Base-by-base conservation (phyloP, 2,113 vertebrate species). In the Semnopithecus entellus region DNA sequence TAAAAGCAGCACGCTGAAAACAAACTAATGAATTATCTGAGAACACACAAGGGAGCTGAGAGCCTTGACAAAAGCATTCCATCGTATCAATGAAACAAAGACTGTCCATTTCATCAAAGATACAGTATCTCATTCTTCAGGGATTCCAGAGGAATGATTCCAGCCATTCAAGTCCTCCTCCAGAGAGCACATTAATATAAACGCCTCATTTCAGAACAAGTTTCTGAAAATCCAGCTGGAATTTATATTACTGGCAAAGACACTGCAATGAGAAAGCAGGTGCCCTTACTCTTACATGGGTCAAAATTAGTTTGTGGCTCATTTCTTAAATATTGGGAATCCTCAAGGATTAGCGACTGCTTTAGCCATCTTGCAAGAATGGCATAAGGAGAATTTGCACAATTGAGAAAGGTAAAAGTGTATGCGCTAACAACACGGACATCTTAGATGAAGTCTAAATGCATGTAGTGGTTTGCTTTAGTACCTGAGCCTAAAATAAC, bases 141-240 rank as follows among this genome's bases (percentile, higher is more conserved):
- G 59, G 90, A 86, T 52, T 57, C 55, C 43, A 61, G 73, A 18
- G 64, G 40, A 66, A 97, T 45, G 96, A 50, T 80, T 93, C 80
- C 91, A 95, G 96, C 88, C 95, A 96, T 84, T 87, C 95, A 90
- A 98, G 94, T 79, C 98, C 88, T 97, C 97, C 96, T 98, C 94
- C 97, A 98, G 97, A 97, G 96, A 98, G 98, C 64, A 55, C 94
- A 97, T 96, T 96, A 97, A 98, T 88, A 98, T 91, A 96, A 98
- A 96, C 18, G 91, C 95, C 96, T 97, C 97, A 95, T 97, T 96
- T 59, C n/a, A 78, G 70, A 92, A 83, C 84, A 89, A 76, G n/a
- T 59, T 98, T 97, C 97, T 79, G 94, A 97, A 98, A 98, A 97
- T 97, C 82, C 90, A 98, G 95, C 78, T 23, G 59, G 97, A 96